Percentiles rank a stretch among this genome's conserved stretches.
Conservation (phyloP, 2,888 invertebrate species). For the Salticus scenicus region DNA sequence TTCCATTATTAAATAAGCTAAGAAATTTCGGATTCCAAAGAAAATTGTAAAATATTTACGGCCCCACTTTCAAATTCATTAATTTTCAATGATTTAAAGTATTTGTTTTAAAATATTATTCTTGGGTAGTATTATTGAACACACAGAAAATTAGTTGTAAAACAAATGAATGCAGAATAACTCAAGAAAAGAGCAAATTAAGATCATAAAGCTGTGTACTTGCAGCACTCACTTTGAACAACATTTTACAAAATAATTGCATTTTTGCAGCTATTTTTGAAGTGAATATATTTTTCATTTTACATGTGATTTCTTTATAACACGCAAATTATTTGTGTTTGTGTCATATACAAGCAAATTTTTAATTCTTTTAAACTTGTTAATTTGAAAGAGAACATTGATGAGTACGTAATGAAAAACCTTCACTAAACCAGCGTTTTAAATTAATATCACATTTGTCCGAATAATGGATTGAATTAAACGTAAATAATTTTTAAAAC, state of each 20-base stretch:
- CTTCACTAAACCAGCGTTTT: too few species aligned
- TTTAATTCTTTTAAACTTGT: too few species aligned
- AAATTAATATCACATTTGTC: too few species aligned
- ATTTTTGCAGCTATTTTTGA: neutral
- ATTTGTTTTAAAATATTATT: neutral
- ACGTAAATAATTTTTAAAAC: too few species aligned
- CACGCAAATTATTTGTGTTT: too few species aligned
- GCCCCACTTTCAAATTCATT: conserved; percentile 1
- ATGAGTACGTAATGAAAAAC: too few species aligned
- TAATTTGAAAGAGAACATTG: too few species aligned
- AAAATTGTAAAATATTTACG: neutral
- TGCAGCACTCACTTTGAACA: neutral
- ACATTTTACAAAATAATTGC: neutral
- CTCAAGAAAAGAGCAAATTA: neutral
- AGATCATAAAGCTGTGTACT: neutral
- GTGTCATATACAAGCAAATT: too few species aligned
- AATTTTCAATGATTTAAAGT: neutral
- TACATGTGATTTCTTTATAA: too few species aligned
- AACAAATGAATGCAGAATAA: neutral
- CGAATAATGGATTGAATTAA: too few species aligned
- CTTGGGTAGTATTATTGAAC: neutral
- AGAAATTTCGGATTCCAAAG: conserved; percentile 5
- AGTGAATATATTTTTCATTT: neutral
- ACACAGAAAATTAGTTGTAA: neutral
- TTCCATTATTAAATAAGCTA: conserved; percentile 12